A percentile compares a stretch with the other conserved stretches of the same genome.
These are phyloP conservation scores for Oscheius onirici DNA, from an alignment of 2,888 invertebrate species.

Conservation along the genomic window DNA sequence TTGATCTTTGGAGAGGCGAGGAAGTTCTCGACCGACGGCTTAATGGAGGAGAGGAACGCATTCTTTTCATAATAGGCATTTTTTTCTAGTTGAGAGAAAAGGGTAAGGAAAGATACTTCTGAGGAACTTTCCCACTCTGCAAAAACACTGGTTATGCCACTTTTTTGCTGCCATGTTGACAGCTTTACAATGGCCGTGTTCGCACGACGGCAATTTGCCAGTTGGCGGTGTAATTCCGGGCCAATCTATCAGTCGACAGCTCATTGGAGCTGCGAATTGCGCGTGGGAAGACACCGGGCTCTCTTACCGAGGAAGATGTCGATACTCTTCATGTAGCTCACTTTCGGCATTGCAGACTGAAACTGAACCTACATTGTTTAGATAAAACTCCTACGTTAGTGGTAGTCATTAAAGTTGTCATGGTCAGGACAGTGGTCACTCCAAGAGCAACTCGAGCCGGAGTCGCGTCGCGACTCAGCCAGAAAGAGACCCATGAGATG, in stretches of 20 bases:
- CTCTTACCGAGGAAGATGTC: conserved; percentile 81
- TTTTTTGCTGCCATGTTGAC: neutral
- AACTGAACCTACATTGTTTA: conserved; percentile 25
- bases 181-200: conserved; percentile 28
- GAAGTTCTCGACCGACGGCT: neutral
- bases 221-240: conserved; percentile 23
- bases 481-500: conserved; percentile 49
- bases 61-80: neutral
- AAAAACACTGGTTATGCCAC: neutral
- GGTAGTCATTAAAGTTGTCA: conserved; percentile 80
- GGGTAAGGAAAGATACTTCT: neutral
- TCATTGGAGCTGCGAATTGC: conserved; percentile 20
- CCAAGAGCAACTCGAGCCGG: conserved; percentile 65
- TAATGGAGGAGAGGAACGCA: no score
- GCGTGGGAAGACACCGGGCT: conserved; percentile 31
- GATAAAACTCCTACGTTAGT: conserved; percentile 52
- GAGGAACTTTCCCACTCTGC: neutral
- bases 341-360: conserved; percentile 82
- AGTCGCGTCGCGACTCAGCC: conserved; percentile 60
- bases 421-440: conserved; percentile 77
- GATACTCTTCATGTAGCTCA: conserved; percentile 91
- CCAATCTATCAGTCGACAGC: conserved; percentile 31
- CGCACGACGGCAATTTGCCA: conserved; percentile 31
- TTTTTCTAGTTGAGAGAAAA: neutral
- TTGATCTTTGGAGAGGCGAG: neutral